Evolutionary conservation across 2,888 invertebrate species (phyloP).

Genomic region (Halocaridina rubra): DNA sequence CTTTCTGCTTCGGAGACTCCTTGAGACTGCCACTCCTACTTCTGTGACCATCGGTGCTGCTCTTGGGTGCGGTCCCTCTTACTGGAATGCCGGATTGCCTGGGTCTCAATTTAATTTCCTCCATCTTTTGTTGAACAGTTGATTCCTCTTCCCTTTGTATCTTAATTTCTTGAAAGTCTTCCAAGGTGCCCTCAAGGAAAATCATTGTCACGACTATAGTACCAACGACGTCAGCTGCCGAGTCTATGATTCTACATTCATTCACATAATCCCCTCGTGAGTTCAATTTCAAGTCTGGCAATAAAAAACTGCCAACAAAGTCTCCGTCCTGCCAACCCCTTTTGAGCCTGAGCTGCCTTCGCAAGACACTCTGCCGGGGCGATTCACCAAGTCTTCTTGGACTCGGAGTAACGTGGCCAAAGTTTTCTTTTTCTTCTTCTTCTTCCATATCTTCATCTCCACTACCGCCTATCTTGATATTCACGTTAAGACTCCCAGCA

Average conservation of each 20-base stretch:
- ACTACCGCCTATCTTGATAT: conserved; percentile 20
- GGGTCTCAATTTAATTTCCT: not conserved
- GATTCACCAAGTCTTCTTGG: conserved; percentile 19
- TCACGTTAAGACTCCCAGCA: conserved; percentile 33
- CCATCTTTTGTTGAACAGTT: conserved; percentile 5
- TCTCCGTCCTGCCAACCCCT: conserved; percentile 52
- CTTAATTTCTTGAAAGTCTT: conserved; percentile 36
- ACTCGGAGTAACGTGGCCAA: not conserved
- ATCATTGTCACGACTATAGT: conserved; percentile 43
- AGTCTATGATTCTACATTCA: conserved; percentile 37
- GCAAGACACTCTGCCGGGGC: conserved; percentile 29
- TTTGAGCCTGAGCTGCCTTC: conserved; percentile 33
- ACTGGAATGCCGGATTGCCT: conserved; percentile 36
- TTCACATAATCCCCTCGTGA: conserved; percentile 39
- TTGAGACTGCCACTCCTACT: conserved; percentile 37
- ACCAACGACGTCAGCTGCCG: conserved; percentile 36
- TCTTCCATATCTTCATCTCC: not conserved
- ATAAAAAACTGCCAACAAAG: conserved; percentile 31
- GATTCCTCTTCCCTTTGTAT: conserved; percentile 22
- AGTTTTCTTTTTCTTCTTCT: not conserved
- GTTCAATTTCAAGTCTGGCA: conserved; percentile 40
- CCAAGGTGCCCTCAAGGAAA: conserved; percentile 31
- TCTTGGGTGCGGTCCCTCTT: conserved; percentile 2
- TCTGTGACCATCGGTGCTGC: conserved; percentile 26
- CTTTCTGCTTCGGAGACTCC: conserved; percentile 25